Evolutionary conservation across 2,888 invertebrate species (phyloP), one percentile per base, ranked within the genome.

Genomic region (Drosophila fulvimacula): DNA sequence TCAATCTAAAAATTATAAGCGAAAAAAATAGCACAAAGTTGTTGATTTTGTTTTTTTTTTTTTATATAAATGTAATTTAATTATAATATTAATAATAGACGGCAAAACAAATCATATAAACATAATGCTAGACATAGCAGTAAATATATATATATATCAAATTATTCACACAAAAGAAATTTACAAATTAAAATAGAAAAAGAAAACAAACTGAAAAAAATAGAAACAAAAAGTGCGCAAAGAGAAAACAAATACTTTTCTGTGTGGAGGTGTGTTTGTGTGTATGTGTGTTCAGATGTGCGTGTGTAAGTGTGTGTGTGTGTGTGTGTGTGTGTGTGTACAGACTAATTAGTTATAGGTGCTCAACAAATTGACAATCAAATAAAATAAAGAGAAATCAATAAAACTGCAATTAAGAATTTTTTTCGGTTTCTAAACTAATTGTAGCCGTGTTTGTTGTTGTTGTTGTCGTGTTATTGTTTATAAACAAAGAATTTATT

Each of bases 1-100:
- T 88, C 80, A 85, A 83, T 83, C 80, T 82, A 75, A 81, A 89
- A 87, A 88, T 88, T 61, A 84, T 83, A 88, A 81, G 69, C 51
- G 36, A 67, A 77, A 62, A 79, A 59, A 69, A 76, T 73, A 81
- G 82, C 82, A 84, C 76, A 79, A 70, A 73, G 56, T 51, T 65
- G 39, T 48, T 24, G 15, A 36, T 38, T 38, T 48, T 30, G 46
- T 65, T 42, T 48, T 60, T 48, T 30, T 49, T 65, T 42, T 48
- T 60, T 48, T 39, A 30, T 53, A 69, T 72, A 80, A 69, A 70
- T 63, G 52, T 76, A 66, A 61, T 65, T 59, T 76, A 68, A 60
- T 59, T 48, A 48, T 64, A 63, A 55, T 60, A 48, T 64, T 52
- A 52, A 63, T 48, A 55, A 65, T 46, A 71, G 61, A 58, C 60